phyloP scores from a whole-genome alignment of 2,797 vertebrate genomes.

The Enteromius trimaculatus region DNA sequence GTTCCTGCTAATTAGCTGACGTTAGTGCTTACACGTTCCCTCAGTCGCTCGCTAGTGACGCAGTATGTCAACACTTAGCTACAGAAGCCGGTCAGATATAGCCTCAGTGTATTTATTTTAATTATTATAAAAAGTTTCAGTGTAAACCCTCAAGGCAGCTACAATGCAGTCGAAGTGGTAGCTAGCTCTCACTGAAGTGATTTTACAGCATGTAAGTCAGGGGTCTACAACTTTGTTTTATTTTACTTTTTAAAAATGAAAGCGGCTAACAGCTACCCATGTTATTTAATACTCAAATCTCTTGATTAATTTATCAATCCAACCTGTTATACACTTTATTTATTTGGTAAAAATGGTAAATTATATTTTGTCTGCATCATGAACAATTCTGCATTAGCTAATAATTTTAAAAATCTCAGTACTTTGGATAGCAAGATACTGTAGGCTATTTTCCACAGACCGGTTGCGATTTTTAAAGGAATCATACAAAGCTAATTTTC shows the following conservation, averaged over 20 bases:
- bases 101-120: neutral
- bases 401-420: neutral
- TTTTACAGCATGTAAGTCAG: neutral
- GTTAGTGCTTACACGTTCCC: neutral
- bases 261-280: neutral
- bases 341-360: neutral
- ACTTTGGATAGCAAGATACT: neutral
- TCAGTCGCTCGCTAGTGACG: neutral
- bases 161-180: neutral
- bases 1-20: constrained; percentile 60
- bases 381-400: neutral
- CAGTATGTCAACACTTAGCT: neutral
- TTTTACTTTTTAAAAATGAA: neutral
- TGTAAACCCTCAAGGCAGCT: neutral
- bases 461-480: neutral
- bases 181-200: neutral
- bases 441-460: neutral
- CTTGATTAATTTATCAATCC: neutral
- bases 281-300: neutral
- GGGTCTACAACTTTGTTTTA: neutral
- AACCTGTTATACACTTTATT: no score
- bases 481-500: no score
- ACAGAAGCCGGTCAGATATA: neutral
- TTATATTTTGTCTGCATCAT: neutral
- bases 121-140: neutral